Evolutionary conservation across 2,888 invertebrate genomes (phyloP).

Genomic region (Aporophyla nigra): DNA sequence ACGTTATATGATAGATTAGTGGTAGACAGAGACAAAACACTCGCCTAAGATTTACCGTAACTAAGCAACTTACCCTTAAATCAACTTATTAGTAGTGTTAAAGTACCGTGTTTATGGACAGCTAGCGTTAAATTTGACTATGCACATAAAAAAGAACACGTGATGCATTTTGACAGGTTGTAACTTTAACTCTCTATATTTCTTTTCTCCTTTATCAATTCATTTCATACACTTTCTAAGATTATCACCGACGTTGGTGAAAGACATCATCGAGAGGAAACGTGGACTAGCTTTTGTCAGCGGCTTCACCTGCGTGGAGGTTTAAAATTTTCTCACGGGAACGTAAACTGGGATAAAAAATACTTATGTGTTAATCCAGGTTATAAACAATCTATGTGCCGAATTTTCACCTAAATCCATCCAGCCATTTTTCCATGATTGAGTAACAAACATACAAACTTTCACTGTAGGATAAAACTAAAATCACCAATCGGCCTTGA

Average conservation of each 20-base stretch:
- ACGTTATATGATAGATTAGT: slow-evolving; percentile 24
- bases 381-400: too few species aligned
- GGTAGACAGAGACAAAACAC: slow-evolving; percentile 1
- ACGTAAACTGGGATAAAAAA: too few species aligned
- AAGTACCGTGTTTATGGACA: background rate
- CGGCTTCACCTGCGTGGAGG: too few species aligned
- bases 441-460: too few species aligned
- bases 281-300: background rate
- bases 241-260: background rate
- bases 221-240: background rate
- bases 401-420: too few species aligned
- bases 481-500: background rate
- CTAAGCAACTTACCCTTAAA: background rate
- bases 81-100: background rate
- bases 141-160: background rate
- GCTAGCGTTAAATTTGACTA: background rate
- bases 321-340: too few species aligned
- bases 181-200: background rate
- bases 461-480: background rate
- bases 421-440: too few species aligned
- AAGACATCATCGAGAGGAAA: background rate
- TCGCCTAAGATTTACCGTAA: background rate
- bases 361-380: too few species aligned
- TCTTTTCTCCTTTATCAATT: background rate
- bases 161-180: background rate